Conservation (phyloP, 37 sponge, comb jelly and placozoan species). For the Spongia lamella region DNA sequence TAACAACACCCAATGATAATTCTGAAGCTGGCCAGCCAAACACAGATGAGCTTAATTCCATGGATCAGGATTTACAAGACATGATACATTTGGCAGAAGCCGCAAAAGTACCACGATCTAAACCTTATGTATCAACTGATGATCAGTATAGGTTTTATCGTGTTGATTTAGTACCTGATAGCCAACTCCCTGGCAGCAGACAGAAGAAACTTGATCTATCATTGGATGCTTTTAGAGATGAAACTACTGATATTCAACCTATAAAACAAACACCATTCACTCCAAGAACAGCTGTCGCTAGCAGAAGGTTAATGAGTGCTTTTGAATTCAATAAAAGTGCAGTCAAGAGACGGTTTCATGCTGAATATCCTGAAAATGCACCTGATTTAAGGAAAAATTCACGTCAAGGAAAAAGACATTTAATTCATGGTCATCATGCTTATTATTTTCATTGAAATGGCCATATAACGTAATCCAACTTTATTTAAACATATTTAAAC, state of each 20-base stretch:
- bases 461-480: too few relatives aligned
- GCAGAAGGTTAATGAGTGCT: constrained; percentile 3
- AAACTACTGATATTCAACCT: not conserved
- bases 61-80: constrained; percentile 5
- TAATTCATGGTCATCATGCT: constrained; percentile 72
- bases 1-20: not conserved
- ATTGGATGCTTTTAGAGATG: not conserved
- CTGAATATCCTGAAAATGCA: constrained; percentile 48
- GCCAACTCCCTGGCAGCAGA: too few relatives aligned
- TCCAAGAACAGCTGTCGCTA: constrained; percentile 7
- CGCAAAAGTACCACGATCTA: too few relatives aligned
- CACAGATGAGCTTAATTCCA: not conserved
- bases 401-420: constrained; percentile 62
- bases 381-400: constrained; percentile 77
- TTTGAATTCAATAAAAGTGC: constrained; percentile 49
- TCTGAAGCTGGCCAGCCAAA: too few relatives aligned
- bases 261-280: not conserved
- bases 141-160: too few relatives aligned
- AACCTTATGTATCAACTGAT: too few relatives aligned
- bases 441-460: constrained; percentile 72
- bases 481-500: too few relatives aligned
- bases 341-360: constrained; percentile 30
- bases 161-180: too few relatives aligned
- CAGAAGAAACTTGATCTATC: too few relatives aligned
- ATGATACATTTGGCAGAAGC: too few relatives aligned